A percentile compares a stretch with the other conserved stretches of the same genome.
phyloP scores from a whole-genome alignment of 2,113 vertebrate genomes.

The Corydoras maculifer region DNA sequence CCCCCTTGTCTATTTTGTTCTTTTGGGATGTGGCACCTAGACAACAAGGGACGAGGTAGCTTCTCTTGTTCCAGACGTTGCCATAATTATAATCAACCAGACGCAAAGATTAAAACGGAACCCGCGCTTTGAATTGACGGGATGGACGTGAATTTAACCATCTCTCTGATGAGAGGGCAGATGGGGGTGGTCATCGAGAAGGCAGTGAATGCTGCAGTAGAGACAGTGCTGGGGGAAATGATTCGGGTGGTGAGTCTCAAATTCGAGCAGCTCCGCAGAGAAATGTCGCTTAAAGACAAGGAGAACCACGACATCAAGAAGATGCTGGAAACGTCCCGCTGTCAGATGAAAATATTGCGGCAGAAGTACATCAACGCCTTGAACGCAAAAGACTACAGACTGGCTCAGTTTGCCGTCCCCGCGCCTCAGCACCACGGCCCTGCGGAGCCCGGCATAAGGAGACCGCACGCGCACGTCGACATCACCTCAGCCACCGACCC shows the following conservation, averaged over 20 bases:
- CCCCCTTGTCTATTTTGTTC: no score
- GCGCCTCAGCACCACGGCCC: not conserved
- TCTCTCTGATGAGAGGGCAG: conserved; percentile 68
- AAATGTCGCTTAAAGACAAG: conserved; percentile 62
- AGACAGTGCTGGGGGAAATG: conserved; percentile 70
- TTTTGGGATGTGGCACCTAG: no score
- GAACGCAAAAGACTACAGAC: conserved; percentile 35
- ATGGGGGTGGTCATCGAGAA: conserved; percentile 68
- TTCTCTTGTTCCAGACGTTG: no score
- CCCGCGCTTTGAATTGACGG: not conserved
- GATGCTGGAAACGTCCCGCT: conserved; percentile 53
- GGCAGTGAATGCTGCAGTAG: conserved; percentile 67
- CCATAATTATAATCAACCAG: no score
- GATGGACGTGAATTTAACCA: conserved; percentile 71
- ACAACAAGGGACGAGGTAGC: no score
- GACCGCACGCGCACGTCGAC: not conserved
- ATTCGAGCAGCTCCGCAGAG: conserved; percentile 66
- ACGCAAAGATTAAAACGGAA: no score
- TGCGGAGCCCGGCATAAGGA: not conserved
- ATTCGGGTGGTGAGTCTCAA: conserved; percentile 66
- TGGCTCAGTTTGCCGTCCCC: not conserved
- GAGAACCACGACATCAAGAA: conserved; percentile 65
- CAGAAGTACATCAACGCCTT: conserved; percentile 42
- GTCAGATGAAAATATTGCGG: conserved; percentile 48
- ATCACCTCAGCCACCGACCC: not conserved